Evolutionary conservation across 2,113 vertebrate genomes (phyloP).

Genomic region (Bucco capensis): DNA sequence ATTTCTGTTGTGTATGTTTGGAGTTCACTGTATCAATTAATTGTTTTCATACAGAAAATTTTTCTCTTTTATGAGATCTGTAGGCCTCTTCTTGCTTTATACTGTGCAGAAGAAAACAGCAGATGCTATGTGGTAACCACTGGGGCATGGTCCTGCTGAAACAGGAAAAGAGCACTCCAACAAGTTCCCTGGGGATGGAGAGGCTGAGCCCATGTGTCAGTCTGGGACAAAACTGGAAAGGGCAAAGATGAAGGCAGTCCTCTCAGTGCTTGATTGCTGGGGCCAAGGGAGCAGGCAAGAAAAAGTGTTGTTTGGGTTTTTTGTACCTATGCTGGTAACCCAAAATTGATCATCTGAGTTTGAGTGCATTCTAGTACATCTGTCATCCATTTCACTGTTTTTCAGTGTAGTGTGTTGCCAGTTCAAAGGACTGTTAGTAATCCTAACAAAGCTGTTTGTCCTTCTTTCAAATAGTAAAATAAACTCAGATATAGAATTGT

Average conservation of each 20-base stretch:
- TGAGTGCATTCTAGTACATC: not conserved
- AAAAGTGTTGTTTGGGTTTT: not conserved
- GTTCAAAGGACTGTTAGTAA: not conserved
- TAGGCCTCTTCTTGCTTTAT: not conserved
- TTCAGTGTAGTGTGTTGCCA: not conserved
- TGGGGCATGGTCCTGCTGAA: not conserved
- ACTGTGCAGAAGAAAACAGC: not conserved
- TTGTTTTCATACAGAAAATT: not conserved
- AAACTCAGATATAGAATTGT: not conserved
- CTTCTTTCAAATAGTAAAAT: not conserved
- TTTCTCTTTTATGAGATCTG: not conserved
- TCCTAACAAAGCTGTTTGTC: not conserved
- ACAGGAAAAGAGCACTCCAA: not conserved
- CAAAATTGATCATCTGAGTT: not conserved
- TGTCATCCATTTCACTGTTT: not conserved
- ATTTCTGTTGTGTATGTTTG: not conserved
- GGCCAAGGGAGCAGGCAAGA: not conserved
- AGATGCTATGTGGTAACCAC: rapidly evolving
- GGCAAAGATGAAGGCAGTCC: not conserved
- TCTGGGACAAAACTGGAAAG: not conserved
- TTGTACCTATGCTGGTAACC: not conserved
- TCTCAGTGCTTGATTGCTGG: not conserved
- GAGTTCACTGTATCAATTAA: not conserved
- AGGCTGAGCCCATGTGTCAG: not conserved
- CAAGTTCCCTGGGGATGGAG: not conserved